Conservation (phyloP, 2,888 invertebrate species). For the Plusia festucae region DNA sequence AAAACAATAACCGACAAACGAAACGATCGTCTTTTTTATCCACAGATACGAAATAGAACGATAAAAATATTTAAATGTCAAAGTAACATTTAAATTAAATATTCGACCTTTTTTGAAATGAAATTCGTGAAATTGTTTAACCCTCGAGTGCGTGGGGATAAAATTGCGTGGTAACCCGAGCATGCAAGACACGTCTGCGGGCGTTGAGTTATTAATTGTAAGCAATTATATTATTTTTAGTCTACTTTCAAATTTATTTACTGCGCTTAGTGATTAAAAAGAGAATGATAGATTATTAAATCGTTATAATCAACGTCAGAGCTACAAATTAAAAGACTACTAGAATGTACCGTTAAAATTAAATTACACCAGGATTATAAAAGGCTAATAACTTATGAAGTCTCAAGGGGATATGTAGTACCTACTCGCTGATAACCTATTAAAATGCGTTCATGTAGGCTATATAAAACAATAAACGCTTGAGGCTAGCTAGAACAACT, state of each 20-base stretch:
- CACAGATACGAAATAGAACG: conserved; percentile 23
- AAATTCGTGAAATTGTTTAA: conserved; percentile 13
- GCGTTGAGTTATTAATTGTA: neutral
- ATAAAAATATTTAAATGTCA: conserved; percentile 43
- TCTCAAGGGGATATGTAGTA: conserved; percentile 1
- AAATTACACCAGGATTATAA: neutral
- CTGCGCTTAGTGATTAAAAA: neutral
- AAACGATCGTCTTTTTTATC: conserved; percentile 41
- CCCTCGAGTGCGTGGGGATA: conserved; percentile 18
- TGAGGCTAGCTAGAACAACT: conserved; percentile 44
- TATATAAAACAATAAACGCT: conserved; percentile 45
- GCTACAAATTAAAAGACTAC: neutral
- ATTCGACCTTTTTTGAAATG: conserved; percentile 39
- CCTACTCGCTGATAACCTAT: conserved; percentile 32
- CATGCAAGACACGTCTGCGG: neutral
- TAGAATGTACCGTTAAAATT: neutral
- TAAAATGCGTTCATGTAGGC: conserved; percentile 31
- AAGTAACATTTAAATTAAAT: conserved; percentile 42
- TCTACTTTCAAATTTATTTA: neutral
- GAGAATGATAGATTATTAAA: neutral
- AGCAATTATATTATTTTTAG: neutral
- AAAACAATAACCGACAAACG: conserved; percentile 34
- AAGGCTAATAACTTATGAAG: neutral
- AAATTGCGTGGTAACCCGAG: neutral
- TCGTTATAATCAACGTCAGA: no score